Conservation (phyloP, 2,797 vertebrate genomes). For the Pipistrellus kuhlii region DNA sequence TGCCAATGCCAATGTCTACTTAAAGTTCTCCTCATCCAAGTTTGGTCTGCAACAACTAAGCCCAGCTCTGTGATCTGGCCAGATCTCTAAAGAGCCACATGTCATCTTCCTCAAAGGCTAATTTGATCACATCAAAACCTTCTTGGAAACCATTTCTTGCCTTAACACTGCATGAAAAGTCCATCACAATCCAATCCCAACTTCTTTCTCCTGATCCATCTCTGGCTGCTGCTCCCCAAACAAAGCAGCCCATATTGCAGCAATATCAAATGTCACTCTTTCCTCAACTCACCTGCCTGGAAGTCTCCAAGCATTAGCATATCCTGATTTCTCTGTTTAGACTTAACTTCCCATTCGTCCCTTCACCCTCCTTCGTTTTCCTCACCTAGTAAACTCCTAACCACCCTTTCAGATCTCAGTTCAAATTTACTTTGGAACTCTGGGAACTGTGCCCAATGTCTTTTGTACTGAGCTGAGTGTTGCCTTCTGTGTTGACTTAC, state of each 20-base stretch:
- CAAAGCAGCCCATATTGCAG: background rate
- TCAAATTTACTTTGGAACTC: background rate
- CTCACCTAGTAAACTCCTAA: background rate
- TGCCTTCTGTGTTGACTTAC: background rate
- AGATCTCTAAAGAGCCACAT: background rate
- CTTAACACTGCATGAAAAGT: background rate
- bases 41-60: background rate
- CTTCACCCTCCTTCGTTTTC: background rate
- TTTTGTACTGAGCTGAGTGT: background rate
- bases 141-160: background rate
- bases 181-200: background rate
- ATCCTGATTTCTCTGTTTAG: background rate
- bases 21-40: slow-evolving; percentile 41
- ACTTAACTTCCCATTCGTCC: background rate
- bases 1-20: background rate
- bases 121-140: background rate
- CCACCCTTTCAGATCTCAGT: background rate
- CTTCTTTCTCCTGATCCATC: background rate
- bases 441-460: background rate
- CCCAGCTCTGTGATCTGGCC: background rate
- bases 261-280: background rate
- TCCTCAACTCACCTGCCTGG: background rate
- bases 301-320: background rate
- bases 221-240: background rate
- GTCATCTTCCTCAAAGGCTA: background rate